Base-by-base conservation (phyloP, 2,888 invertebrate species). In the Achlya flavicornis region DNA sequence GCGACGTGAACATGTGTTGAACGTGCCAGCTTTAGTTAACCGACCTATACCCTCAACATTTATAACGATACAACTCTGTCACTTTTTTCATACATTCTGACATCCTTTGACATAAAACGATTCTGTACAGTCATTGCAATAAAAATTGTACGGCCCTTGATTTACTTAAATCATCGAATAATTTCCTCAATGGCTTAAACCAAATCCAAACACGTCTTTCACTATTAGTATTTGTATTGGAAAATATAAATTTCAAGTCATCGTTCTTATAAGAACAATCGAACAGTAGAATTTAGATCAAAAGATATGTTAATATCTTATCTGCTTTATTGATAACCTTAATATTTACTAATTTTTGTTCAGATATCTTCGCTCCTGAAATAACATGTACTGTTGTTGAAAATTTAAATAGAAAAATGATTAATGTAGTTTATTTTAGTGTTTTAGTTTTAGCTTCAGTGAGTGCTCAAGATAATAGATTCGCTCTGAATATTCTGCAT, bases 401-500 rank as follows among this genome's bases (percentile, higher is more conserved):
- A 12, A 19, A 12, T 12, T 41, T 4, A 26, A 60, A 35, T 26
- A 62, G 58, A 8, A 71, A 64, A 68, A 80, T 76, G 78, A 66
- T 71, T n/a, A 66, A 61, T 35, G 66, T 76, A 78, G 14, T 38
- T 75, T 72, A 65, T 69, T 59, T 80, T 61, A 73, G 63, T 64
- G 64, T 74, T 10, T 59, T 83, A 0, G 63, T 66, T 57, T 63
- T 83, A 0, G 63, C 64, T 58, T 63, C 73, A 11, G 73, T 76
- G 0, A 48, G 68, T 73, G 81, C 76, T 46, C 71, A 85, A 69
- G 73, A 78, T 59, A 69, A 70, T 64, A 71, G 74, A 61, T 91
- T 83, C 73, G 77, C 81, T 0, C 72, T 93, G 46, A 92, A 92
- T 69, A 89, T 93, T 66, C 64, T 93, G 35, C 92, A 93, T 75